Evolutionary conservation across 2,113 vertebrate genomes (phyloP), one percentile per base, ranked within the genome.

Genomic region (Siphamia tubifer): DNA sequence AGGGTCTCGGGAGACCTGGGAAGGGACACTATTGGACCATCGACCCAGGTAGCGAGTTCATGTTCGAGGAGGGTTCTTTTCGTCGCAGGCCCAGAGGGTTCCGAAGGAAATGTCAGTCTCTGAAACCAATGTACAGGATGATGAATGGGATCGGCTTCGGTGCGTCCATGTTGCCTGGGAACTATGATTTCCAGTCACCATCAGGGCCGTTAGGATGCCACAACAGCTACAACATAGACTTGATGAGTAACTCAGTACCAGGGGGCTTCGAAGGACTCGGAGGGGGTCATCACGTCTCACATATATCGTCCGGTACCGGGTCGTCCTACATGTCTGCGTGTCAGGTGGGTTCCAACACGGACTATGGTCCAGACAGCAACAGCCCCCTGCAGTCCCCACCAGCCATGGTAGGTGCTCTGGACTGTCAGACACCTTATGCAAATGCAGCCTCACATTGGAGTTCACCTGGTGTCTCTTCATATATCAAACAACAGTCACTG

Each of bases 11-110:
- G 2, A 92, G 95, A 67, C 96, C 97, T 0, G 97, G 96, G 4
- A 99, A 98, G 71, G 96, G 96, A 5, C 97, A 98, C 82, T 96
- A 98, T 88, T 99, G 97, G 97, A 99, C 97, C 55, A 96, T 99
- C 53, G 97, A 98, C 85, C 96, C 96, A 1, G 94, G 95, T 32
- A 98, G 95, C 57, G 96, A 98, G 90, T 98, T 98, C 60, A 98
- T 98, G 96, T 98, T 98, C 82, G 97, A 98, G 89, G 97, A 98
- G 63, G 96, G 97, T 51, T 98, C 96, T 4, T 99, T 98, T 85
- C 94, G 96, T 24, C 95, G 97, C 70, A 94, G 97, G 85, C 96
- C 96, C 12, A 93, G 96, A 19, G 96, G 97, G 34, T 99, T 98
- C 88, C 93, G 96, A 8, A 90, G 96, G 85, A 98, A 98, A 86